Percentiles rank a stretch among this genome's conserved stretches.
These are phyloP conservation scores for Chiroxiphia lanceolata DNA, from an alignment of 2,797 vertebrate species.

Conservation along the genomic window DNA sequence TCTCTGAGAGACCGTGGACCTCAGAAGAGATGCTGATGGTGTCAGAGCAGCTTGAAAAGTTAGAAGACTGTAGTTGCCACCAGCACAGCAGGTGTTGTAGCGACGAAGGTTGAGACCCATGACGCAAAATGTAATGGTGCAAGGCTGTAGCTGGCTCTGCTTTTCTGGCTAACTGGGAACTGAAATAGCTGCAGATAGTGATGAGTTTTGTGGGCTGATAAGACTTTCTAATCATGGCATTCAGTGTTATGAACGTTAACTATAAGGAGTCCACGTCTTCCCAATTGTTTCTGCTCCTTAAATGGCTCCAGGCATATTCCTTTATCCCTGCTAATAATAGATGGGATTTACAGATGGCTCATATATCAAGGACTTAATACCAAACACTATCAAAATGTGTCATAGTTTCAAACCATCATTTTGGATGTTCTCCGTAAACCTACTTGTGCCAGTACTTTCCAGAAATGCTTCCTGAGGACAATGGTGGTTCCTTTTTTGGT, in stretches of 20 bases:
- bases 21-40: conserved; percentile 23
- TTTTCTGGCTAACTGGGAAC: neutral
- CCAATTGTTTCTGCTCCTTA: conserved; percentile 34
- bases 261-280: neutral
- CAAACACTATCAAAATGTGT: conserved; percentile 21
- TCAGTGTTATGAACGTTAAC: neutral
- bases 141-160: neutral
- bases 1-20: conserved; percentile 16
- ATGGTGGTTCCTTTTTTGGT: neutral
- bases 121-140: neutral
- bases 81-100: conserved; percentile 55
- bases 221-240: neutral
- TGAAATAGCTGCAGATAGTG: neutral
- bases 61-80: conserved; percentile 45
- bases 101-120: conserved; percentile 28
- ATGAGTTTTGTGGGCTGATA: neutral
- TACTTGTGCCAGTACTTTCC: neutral
- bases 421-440: neutral
- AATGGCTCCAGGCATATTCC: conserved; percentile 20
- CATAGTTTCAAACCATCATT: neutral
- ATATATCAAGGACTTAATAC: conserved; percentile 23
- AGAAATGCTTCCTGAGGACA: neutral
- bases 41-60: conserved; percentile 62
- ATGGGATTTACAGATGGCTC: conserved; percentile 33
- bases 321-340: conserved; percentile 62